Evolutionary conservation across 2,888 invertebrate species (phyloP).

Genomic region (Epinotia ramella): DNA sequence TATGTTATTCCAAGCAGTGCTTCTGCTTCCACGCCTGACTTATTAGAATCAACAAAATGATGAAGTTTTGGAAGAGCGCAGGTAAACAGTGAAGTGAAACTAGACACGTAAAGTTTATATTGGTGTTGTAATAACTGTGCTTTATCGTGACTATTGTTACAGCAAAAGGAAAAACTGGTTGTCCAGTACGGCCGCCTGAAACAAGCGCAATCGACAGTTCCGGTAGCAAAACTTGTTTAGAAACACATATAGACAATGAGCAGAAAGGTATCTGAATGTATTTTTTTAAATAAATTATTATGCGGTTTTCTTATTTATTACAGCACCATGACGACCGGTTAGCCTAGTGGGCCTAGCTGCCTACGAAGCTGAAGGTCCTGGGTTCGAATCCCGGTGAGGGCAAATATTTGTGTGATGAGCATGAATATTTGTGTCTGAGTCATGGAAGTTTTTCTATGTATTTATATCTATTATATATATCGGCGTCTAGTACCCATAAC

Average conservation of each 20-base stretch:
- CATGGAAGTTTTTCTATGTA: no score
- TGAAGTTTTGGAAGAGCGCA: conserved; percentile 92
- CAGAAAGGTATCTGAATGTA: conserved; percentile 64
- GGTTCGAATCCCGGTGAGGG: no score
- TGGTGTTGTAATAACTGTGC: conserved; percentile 38
- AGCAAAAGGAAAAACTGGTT: conserved; percentile 83
- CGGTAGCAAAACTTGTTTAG: conserved; percentile 60
- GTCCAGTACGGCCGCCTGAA: conserved; percentile 81
- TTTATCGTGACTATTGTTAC: conserved; percentile 53
- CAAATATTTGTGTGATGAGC: no score
- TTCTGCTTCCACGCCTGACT: conserved; percentile 52
- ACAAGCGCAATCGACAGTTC: conserved; percentile 52
- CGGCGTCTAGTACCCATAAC: no score
- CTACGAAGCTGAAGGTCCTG: no score
- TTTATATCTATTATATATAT: no score
- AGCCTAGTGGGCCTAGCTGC: no score
- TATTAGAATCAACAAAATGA: conserved; percentile 80
- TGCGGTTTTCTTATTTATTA: not conserved
- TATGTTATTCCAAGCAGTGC: conserved; percentile 53
- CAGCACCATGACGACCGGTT: no score
- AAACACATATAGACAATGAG: conserved; percentile 63
- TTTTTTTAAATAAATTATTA: conserved; percentile 2
- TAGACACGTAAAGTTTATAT: conserved; percentile 44
- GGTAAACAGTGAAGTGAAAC: conserved; percentile 71
- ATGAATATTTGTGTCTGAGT: no score